Conservation (phyloP, 2,113 vertebrate genomes). For the Sander vitreus region DNA sequence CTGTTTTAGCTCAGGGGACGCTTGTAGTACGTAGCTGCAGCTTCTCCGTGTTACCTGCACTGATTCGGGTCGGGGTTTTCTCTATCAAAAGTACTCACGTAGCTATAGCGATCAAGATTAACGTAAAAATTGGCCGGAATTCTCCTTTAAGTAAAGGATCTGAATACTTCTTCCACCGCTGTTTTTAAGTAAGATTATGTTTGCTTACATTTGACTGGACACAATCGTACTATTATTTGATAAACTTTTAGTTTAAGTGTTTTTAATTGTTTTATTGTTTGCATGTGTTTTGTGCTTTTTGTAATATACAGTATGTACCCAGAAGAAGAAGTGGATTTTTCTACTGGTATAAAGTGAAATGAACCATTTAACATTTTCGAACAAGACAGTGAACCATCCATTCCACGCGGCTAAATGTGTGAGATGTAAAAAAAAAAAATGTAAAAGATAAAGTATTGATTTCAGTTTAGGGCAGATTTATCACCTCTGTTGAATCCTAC, state of each 20-base stretch:
- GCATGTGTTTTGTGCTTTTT: background rate
- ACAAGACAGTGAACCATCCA: background rate
- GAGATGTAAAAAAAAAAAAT: constrained; percentile 51
- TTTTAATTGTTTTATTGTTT: background rate
- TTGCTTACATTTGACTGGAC: background rate
- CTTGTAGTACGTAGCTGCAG: too few relatives aligned
- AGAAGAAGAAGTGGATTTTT: background rate
- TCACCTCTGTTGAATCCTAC: constrained; percentile 57
- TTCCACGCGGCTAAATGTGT: constrained; percentile 33
- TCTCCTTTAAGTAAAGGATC: too few relatives aligned
- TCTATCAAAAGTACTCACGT: too few relatives aligned
- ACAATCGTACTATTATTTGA: background rate
- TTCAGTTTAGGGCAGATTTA: constrained; percentile 74
- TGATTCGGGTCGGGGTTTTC: too few relatives aligned
- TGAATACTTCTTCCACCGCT: too few relatives aligned
- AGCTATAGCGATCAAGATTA: too few relatives aligned
- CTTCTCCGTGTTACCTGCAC: too few relatives aligned
- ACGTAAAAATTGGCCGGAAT: too few relatives aligned
- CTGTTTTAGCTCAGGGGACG: too few relatives aligned
- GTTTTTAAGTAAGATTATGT: background rate
- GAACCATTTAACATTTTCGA: constrained; percentile 22
- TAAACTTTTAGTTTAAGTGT: background rate
- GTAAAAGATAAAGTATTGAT: constrained; percentile 74
- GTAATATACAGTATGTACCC: too few relatives aligned
- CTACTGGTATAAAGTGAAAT: constrained; percentile 6